Evolutionary conservation across 2,888 invertebrate species (phyloP).

Genomic region (Halictus ligatus): DNA sequence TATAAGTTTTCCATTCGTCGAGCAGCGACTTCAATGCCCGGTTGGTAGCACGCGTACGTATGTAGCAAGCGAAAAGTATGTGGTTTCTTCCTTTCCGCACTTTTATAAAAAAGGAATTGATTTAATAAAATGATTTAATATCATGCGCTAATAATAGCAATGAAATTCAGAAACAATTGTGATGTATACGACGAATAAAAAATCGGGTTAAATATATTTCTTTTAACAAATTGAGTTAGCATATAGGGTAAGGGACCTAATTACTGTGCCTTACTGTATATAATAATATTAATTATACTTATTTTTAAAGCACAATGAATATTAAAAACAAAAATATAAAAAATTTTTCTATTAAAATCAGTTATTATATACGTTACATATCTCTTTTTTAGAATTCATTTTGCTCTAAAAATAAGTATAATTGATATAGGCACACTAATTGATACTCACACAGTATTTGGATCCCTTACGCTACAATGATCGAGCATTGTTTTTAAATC

Average conservation of each 20-base stretch:
- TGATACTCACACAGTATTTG: no score
- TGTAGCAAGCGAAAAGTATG: background rate
- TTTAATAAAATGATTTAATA: background rate
- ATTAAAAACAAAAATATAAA: no score
- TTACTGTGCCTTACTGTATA: no score
- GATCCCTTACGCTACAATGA: background rate
- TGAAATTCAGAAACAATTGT: background rate
- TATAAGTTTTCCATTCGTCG: background rate
- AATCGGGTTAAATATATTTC: background rate
- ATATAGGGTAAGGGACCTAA: background rate
- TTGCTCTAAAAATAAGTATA: no score
- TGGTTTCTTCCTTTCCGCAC: background rate
- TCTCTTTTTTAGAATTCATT: no score
- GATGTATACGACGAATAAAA: background rate
- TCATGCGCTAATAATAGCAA: background rate
- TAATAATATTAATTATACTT: no score
- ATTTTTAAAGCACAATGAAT: no score
- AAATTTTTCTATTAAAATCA: no score
- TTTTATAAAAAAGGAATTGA: background rate
- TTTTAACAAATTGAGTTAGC: background rate
- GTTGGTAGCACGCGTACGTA: background rate
- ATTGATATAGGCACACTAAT: no score
- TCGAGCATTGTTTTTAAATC: background rate
- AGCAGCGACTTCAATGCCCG: background rate
- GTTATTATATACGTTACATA: no score